Percentiles rank a stretch among this genome's conserved stretches.
Evolutionary conservation across 2,888 invertebrate species (phyloP).

Genomic region (Netelia virgata): DNA sequence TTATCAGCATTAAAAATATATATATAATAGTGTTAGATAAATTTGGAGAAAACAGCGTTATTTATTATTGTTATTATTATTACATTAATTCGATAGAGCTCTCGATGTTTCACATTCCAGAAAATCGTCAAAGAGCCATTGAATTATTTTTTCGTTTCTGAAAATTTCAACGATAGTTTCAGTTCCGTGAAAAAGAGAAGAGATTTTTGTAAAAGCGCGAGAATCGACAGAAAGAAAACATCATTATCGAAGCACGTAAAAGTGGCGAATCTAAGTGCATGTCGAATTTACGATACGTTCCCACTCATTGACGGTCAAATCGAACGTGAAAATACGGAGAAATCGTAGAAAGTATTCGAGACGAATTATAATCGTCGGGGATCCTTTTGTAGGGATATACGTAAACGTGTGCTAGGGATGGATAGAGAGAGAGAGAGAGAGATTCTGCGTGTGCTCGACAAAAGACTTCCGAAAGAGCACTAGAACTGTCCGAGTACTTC

Average conservation of each 20-base stretch:
- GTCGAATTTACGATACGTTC: conserved; percentile 45
- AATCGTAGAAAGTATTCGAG: conserved; percentile 70
- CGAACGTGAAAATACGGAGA: conserved; percentile 70
- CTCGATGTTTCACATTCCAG: too few relatives aligned
- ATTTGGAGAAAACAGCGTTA: too few relatives aligned
- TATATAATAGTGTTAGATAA: too few relatives aligned
- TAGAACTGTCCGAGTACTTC: conserved; percentile 36
- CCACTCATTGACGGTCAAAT: conserved; percentile 60
- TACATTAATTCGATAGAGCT: too few relatives aligned
- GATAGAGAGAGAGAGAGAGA: conserved; percentile 12
- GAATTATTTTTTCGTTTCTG: too few relatives aligned
- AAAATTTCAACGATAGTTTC: not conserved
- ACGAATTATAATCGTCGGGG: conserved; percentile 67
- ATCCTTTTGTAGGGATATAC: conserved; percentile 1
- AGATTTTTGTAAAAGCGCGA: conserved; percentile 35
- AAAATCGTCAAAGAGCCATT: too few relatives aligned
- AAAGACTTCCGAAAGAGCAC: conserved; percentile 68
- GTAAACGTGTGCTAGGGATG: not conserved
- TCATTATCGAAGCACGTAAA: conserved; percentile 19
- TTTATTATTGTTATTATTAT: too few relatives aligned
- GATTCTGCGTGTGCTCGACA: conserved; percentile 63
- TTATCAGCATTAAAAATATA: too few relatives aligned
- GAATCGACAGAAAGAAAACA: conserved; percentile 15
- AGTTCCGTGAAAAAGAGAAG: conserved; percentile 43
- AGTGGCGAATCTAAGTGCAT: conserved; percentile 63